Conservation (phyloP, 2,888 invertebrate genomes). For the Tiliacea aurago region DNA sequence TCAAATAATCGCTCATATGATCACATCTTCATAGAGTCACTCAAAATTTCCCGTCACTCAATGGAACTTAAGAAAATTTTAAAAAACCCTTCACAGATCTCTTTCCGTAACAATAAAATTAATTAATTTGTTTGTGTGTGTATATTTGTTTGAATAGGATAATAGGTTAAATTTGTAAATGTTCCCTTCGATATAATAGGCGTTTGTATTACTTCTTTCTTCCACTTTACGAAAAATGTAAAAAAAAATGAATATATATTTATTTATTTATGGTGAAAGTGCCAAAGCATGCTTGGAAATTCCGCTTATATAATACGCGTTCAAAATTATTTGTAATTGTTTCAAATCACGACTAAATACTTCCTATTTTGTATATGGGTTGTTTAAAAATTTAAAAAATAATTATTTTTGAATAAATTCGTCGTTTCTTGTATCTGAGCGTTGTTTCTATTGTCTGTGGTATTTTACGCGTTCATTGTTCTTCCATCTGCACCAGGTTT, state of each 20-base stretch:
- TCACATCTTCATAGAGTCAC: slow-evolving; percentile 33
- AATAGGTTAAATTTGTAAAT: slow-evolving; percentile 89
- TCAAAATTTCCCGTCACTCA: slow-evolving; percentile 39
- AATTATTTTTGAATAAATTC: not conserved
- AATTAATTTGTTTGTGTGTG: slow-evolving; percentile 82
- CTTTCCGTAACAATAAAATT: slow-evolving; percentile 73
- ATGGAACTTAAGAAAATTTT: slow-evolving; percentile 53
- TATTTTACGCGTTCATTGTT: slow-evolving; percentile 1
- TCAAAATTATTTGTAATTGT: slow-evolving; percentile 63
- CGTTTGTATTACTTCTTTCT: slow-evolving; percentile 69
- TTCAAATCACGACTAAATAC: slow-evolving; percentile 50
- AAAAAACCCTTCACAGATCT: slow-evolving; percentile 76
- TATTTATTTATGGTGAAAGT: slow-evolving; percentile 79
- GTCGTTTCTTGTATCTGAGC: slow-evolving; percentile 20
- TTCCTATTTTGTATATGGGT: slow-evolving; percentile 58
- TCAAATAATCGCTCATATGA: slow-evolving; percentile 17
- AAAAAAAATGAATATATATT: slow-evolving; percentile 66
- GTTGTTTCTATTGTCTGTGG: slow-evolving; percentile 26
- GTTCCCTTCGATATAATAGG: slow-evolving; percentile 71
- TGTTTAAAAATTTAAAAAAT: slow-evolving; percentile 49
- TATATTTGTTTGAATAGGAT: slow-evolving; percentile 87
- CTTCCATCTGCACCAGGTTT: slow-evolving; percentile 6
- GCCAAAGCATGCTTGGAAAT: slow-evolving; percentile 81
- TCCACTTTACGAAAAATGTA: slow-evolving; percentile 68
- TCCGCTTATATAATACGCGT: slow-evolving; percentile 59